phyloP scores from a whole-genome alignment of 2,113 vertebrate genomes.

The Chelonoidis abingdonii region DNA sequence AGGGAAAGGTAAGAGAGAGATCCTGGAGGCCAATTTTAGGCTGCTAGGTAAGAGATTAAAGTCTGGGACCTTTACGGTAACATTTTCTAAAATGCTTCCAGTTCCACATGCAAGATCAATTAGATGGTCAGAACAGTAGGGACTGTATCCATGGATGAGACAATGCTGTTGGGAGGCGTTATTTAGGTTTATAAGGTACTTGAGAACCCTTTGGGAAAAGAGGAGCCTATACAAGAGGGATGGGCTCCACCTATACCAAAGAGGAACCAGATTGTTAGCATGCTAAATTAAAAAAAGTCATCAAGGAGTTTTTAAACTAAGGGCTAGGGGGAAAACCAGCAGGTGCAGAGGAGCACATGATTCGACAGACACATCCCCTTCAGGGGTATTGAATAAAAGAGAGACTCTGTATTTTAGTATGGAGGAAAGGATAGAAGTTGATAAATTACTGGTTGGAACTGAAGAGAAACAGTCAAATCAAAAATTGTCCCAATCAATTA shows the following conservation, averaged over 20 bases:
- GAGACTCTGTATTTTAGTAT: background rate
- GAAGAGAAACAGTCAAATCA: background rate
- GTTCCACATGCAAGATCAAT: background rate
- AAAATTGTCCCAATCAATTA: background rate
- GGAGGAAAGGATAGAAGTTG: background rate
- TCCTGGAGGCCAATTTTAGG: background rate
- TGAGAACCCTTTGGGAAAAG: background rate
- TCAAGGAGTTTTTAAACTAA: background rate
- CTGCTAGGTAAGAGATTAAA: background rate
- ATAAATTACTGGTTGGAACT: background rate
- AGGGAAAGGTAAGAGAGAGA: background rate
- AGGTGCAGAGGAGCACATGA: background rate
- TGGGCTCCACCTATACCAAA: background rate
- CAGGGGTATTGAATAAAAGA: background rate
- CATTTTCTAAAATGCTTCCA: background rate
- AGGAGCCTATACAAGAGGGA: background rate
- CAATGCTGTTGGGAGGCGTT: background rate
- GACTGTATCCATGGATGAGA: background rate
- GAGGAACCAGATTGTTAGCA: background rate
- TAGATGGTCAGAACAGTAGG: background rate
- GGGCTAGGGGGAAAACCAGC: no score
- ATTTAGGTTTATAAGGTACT: background rate
- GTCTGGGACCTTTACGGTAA: background rate
- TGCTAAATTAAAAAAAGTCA: background rate
- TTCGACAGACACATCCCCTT: background rate